Evolutionary conservation across 2,797 vertebrate species (phyloP), one percentile per base, ranked within the genome.

Genomic region (Anabacerthia variegaticeps): DNA sequence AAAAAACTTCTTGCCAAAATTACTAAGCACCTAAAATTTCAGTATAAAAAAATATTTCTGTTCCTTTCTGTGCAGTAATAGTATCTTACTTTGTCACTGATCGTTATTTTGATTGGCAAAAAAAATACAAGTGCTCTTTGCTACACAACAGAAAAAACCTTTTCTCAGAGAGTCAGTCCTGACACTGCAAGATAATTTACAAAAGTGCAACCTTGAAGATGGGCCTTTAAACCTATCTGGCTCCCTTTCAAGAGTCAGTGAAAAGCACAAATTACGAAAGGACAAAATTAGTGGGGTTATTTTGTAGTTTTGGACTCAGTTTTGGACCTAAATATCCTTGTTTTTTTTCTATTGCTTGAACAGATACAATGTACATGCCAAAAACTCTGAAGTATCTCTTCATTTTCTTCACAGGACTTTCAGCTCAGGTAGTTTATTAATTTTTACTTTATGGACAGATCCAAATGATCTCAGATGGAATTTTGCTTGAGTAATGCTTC

Each of bases 101-200:
- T 91, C 71, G 36, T 36, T 80, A 56, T 92, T 96, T 95, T 93
- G 62, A 67, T 62, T 88, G 10, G 6, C 27, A 74, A 67, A 39
- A 39, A 12, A 43, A 80, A 91, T 55, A 43, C 24, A 88, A 54
- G 6, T 62, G 12, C 14, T 0, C 1, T 84, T 95, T 94, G 32
- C 28, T 71, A 9, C 28, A 49, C 10, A 51, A 9, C 26, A 69
- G 39, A 23, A 75, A 62, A 77, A 84, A 8, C 0, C 3, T 55
- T 68, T 27, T 78, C 10, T 69, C 44, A 75, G 46, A 72, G 87
- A 83, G 23, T 55, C 23, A 67, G 8, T 18, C 13, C 24, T 32
- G 17, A 49, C 51, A 54, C 26, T 73, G 18, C 28, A 89, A 82
- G 19, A 6, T 55, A 5, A 43, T 73, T 80, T 49, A 66, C 28